These are phyloP conservation scores for Dasypogon diadema DNA, from an alignment of 2,888 invertebrate genomes.

Conservation along the genomic window DNA sequence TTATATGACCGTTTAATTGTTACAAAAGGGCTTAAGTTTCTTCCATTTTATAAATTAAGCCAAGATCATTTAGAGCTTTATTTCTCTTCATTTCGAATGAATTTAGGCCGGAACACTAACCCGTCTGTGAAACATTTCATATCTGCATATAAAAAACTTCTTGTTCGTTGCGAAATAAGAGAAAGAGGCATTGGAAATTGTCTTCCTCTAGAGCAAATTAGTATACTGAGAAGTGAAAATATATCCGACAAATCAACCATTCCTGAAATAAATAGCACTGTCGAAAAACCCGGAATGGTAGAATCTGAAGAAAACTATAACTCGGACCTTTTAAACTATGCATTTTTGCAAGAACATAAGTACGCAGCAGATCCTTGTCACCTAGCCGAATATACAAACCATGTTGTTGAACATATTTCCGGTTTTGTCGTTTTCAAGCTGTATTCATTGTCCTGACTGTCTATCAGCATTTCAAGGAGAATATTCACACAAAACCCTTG, in stretches of 20 bases:
- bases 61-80: neutral
- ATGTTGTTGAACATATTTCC: slow-evolving; percentile 32
- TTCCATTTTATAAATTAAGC: neutral
- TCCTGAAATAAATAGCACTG: neutral
- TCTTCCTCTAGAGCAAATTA: slow-evolving; percentile 8
- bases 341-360: slow-evolving; percentile 9
- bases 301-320: slow-evolving; percentile 2
- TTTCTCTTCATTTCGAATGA: neutral
- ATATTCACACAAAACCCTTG: neutral
- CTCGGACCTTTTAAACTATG: neutral
- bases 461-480: slow-evolving; percentile 27
- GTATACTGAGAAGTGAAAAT: neutral
- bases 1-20: neutral
- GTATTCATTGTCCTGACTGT: slow-evolving; percentile 28
- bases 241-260: neutral
- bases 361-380: slow-evolving; percentile 1
- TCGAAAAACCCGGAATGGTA: slow-evolving; percentile 1
- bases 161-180: slow-evolving; percentile 27
- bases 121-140: slow-evolving; percentile 5
- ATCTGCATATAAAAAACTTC: slow-evolving; percentile 15
- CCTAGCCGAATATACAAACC: slow-evolving; percentile 5
- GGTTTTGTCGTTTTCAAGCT: slow-evolving; percentile 17
- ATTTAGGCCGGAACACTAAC: neutral
- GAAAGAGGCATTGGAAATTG: slow-evolving; percentile 47
- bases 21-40: neutral